Base-by-base conservation (phyloP, 2,113 vertebrate species). In the Dasyprocta punctata region DNA sequence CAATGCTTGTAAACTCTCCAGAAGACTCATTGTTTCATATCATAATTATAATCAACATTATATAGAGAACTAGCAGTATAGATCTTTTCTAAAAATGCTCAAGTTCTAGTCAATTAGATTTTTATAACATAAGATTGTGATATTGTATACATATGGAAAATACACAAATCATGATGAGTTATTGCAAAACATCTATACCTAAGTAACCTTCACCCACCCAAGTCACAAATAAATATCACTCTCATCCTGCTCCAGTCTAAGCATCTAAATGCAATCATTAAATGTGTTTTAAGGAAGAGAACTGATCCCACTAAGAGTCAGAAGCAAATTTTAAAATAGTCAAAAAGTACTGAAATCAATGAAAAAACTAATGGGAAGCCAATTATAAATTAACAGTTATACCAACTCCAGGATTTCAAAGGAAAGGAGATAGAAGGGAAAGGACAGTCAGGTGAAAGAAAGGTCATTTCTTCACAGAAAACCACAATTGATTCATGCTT, bases 301-400 rank as follows among this genome's bases (percentile, higher is more conserved):
- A 24, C 4, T 58, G 3, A 17, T 95, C 16, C n/a, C 22, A 75
- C 83, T 80, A 93, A 96, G 67, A 86, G 83, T 83, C 44, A 92
- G 54, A 93, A 89, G 7, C 20, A 91, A 92, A 67, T 93, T 52
- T 86, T 14, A 47, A 91, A 89, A 83, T 86, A 22, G 19, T 65
- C n/a, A 9, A 78, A 78, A 47, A 77, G 14, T 87, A 5, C 24
- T 69, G n/a, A 89, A 61, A 63, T 92, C 67, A 86, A 20, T 80
- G 54, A 92, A 78, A 28, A 97, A 84, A 86, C 8, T 38, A 81
- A 49, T 33, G 16, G 9, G 73, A 88, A 26, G 4, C 44, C 73
- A 94, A 58, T 90, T 89, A 54, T 47, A 75, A 91, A 63, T 87
- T 69, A 86, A 78, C 47, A 38, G 67, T 65, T 90, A 16, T 9